A percentile compares a stretch with the other conserved stretches of the same genome.
phyloP scores from a whole-genome alignment of 2,888 invertebrate genomes.

The Cheilosia soror region DNA sequence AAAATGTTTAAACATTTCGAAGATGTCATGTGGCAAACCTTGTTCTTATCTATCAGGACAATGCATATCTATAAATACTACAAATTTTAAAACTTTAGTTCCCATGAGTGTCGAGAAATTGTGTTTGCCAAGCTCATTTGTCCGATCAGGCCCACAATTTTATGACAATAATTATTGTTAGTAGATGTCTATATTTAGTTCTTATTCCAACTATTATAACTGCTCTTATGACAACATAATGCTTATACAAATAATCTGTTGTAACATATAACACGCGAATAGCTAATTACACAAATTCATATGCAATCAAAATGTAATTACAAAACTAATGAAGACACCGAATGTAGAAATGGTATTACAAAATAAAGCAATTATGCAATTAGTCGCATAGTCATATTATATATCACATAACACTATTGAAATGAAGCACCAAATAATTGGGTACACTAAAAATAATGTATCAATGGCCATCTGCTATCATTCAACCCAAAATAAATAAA shows the following conservation, averaged over 20 bases:
- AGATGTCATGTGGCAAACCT: too few species aligned
- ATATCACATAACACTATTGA: slow-evolving; percentile 23
- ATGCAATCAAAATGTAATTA: slow-evolving; percentile 54
- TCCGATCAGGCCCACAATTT: too few species aligned
- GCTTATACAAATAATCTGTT: background rate
- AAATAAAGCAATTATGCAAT: slow-evolving; percentile 54
- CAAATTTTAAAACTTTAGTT: too few species aligned
- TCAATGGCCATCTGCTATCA: slow-evolving; percentile 32
- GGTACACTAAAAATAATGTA: slow-evolving; percentile 5
- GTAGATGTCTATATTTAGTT: too few species aligned
- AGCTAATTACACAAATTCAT: slow-evolving; percentile 21
- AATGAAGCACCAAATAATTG: too few species aligned
- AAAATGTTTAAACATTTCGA: too few species aligned
- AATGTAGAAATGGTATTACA: background rate
- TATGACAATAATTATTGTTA: too few species aligned
- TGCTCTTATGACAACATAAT: background rate
- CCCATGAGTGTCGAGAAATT: too few species aligned
- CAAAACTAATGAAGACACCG: slow-evolving; percentile 37
- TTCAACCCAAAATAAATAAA: background rate
- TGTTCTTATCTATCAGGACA: too few species aligned
- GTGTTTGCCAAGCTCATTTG: too few species aligned
- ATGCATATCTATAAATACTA: too few species aligned
- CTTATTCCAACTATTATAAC: too few species aligned
- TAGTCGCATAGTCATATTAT: slow-evolving; percentile 33
- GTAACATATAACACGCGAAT: slow-evolving; percentile 30